Conservation (phyloP, 2,888 invertebrate genomes). For the Eupithecia subfuscata region DNA sequence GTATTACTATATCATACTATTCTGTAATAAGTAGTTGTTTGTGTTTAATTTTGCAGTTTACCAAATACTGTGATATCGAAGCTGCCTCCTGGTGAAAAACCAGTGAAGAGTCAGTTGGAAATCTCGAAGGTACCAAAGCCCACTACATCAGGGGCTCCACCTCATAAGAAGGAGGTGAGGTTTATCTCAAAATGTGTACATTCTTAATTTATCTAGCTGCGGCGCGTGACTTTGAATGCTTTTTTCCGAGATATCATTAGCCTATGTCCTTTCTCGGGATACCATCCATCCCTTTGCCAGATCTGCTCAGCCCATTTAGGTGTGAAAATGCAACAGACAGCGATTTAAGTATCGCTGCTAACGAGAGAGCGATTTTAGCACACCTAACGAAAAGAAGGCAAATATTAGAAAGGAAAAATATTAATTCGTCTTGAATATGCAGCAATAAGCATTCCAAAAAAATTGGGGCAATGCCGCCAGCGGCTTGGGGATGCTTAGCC, state of each 20-base stretch:
- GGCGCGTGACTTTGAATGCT: neutral
- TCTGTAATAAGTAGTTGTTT: neutral
- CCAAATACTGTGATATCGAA: conserved; percentile 79
- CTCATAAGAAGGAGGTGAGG: conserved; percentile 71
- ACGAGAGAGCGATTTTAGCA: too few species aligned
- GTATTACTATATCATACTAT: too few species aligned
- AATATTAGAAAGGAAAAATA: neutral
- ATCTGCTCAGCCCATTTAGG: too few species aligned
- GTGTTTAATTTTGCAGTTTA: conserved; percentile 60
- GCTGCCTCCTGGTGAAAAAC: conserved; percentile 76
- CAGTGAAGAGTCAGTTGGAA: conserved; percentile 75
- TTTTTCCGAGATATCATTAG: neutral
- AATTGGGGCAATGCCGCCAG: too few species aligned
- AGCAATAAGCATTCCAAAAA: neutral
- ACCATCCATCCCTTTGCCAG: too few species aligned
- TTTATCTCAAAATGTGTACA: neutral
- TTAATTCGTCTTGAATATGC: neutral
- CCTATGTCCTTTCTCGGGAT: too few species aligned
- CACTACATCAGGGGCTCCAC: conserved; percentile 65
- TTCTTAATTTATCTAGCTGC: too few species aligned
- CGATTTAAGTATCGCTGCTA: too few species aligned
- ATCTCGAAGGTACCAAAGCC: conserved; percentile 72
- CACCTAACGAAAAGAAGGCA: too few species aligned
- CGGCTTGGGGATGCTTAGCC: neutral
- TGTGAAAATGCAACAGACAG: too few species aligned